These are phyloP conservation scores for Hemibagrus wyckioides DNA, from an alignment of 2,113 vertebrate genomes.

Conservation along the genomic window DNA sequence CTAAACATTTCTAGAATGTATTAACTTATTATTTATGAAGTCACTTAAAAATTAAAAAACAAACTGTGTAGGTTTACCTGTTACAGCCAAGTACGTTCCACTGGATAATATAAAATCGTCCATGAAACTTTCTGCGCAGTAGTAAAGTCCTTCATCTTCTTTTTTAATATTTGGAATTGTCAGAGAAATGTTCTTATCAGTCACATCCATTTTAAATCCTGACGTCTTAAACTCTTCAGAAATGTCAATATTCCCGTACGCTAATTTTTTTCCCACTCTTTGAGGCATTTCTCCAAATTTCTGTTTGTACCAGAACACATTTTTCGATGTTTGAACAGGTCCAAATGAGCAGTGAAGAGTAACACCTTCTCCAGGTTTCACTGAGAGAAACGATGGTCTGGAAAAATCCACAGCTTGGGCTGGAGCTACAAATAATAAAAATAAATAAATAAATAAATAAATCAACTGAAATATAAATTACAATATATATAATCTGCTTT, in stretches of 20 bases:
- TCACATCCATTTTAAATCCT: neutral
- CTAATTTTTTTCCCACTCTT: neutral
- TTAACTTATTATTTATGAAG: too few species aligned
- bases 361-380: neutral
- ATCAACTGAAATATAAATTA: too few species aligned
- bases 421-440: neutral
- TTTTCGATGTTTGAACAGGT: neutral
- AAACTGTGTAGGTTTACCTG: too few species aligned
- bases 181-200: neutral
- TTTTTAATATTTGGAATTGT: too few species aligned
- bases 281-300: neutral
- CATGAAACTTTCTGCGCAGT: too few species aligned
- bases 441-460: neutral
- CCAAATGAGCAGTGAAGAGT: neutral
- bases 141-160: too few species aligned
- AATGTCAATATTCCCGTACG: neutral
- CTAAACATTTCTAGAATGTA: too few species aligned
- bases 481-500: too few species aligned
- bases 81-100: too few species aligned
- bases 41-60: too few species aligned
- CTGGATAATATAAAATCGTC: too few species aligned
- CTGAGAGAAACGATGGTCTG: neutral
- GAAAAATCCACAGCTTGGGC: neutral
- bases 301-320: neutral
- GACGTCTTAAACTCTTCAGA: neutral